Evolutionary conservation across 2,113 vertebrate genomes (phyloP).

Genomic region (Micronycteris hirsuta): DNA sequence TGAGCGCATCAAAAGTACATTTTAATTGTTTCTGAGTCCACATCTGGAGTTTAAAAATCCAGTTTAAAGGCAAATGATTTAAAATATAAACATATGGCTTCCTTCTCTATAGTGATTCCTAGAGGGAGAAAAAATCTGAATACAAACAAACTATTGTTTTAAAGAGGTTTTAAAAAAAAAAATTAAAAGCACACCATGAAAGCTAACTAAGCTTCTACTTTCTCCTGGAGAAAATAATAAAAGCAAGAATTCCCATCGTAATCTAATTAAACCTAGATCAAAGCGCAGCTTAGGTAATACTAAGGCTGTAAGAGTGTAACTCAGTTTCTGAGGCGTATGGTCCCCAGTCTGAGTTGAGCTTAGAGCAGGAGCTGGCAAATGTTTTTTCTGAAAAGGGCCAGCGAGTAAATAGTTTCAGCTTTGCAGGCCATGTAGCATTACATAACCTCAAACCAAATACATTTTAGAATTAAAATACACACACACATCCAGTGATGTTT

Average conservation of each 20-base stretch:
- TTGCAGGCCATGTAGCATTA: neutral
- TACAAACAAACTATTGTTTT: slow-evolving; percentile 52
- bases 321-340: neutral
- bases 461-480: neutral
- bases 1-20: neutral
- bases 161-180: neutral
- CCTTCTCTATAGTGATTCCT: slow-evolving; percentile 33
- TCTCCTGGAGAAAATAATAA: slow-evolving; percentile 42
- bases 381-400: neutral
- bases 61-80: slow-evolving; percentile 57
- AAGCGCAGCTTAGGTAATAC: neutral
- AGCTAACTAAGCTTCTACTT: slow-evolving; percentile 47
- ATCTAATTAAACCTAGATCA: neutral
- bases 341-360: neutral
- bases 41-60: slow-evolving; percentile 51
- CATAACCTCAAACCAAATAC: neutral
- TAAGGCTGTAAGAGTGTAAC: neutral
- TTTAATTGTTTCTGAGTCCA: slow-evolving; percentile 29
- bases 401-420: neutral
- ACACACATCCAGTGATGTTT: neutral
- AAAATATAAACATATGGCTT: slow-evolving; percentile 60
- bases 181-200: slow-evolving; percentile 36
- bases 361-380: neutral
- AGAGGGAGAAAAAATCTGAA: neutral
- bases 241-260: neutral